Base-by-base conservation (phyloP, 1,140 invertebrate species). In the Fopius arisanus region DNA sequence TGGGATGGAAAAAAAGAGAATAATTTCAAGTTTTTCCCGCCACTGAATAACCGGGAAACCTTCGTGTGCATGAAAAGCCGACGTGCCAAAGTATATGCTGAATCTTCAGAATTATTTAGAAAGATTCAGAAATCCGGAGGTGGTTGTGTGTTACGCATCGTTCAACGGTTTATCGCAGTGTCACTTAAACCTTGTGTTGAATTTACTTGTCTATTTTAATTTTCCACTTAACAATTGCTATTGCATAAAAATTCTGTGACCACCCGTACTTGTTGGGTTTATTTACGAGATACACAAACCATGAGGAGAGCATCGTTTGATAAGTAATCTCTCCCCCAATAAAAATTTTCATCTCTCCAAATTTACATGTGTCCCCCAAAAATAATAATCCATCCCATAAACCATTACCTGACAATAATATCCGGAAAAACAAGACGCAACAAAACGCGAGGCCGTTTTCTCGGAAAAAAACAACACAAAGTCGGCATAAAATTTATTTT, bases 241-340 rank as follows among this genome's bases (percentile, higher is more conserved):
- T 86, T 83, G 84, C 82, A 83, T 85, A 84, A 85, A n/a, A 80
- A 74, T 28, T 33, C 6, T 65, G 63, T 37, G 41, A 40, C 63
- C 21, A 71, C 72, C 63, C 29, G 48, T 62, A 74, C 66, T 67
- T 51, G 67, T 69, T 67, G 74, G 72, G 72, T 74, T 77, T 43
- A 73, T 65, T 59, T 68, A 9, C 14, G 41, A 40, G 67, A 72
- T 67, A 66, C 43, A 70, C 68, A 77, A 77, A 74, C 80, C 73
- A 85, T 84, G 84, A 84, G 81, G 79, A 85, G 80, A 76, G 74
- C 83, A 75, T 73, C 83, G 66, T 84, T 80, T 62, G 83, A 85
- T 84, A 86, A 85, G 84, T 86, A 85, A 85, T 33, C 29, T 9
- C 31, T 33, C 31, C 31, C 31, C 31, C 31, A n/a, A n/a, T n/a